Evolutionary conservation across 2,888 invertebrate genomes (phyloP).

Genomic region (Monopis laevigella): DNA sequence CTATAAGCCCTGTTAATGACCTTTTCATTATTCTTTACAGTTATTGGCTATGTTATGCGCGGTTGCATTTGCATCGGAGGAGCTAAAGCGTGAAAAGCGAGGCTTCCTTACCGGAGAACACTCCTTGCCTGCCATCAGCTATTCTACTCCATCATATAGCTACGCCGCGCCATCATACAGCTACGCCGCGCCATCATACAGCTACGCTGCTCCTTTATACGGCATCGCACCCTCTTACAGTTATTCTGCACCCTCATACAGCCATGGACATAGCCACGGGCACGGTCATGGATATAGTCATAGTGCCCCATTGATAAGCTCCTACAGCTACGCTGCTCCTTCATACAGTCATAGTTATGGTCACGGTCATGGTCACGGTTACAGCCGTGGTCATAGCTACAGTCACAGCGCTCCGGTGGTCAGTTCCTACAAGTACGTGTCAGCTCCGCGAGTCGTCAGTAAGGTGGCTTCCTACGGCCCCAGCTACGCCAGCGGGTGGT

Average conservation of each 20-base stretch:
- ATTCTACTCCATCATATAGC: conserved; percentile 1
- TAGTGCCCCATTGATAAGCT: too few species aligned
- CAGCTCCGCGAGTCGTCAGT: too few species aligned
- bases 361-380: background rate
- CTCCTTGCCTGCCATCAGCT: conserved; percentile 20
- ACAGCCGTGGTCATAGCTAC: background rate
- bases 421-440: too few species aligned
- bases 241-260: background rate
- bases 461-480: conserved; percentile 5
- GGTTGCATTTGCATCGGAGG: conserved; percentile 22
- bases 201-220: background rate
- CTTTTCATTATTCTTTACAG: too few species aligned
- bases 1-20: too few species aligned
- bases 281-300: background rate
- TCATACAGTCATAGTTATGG: too few species aligned
- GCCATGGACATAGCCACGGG: background rate
- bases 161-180: background rate
- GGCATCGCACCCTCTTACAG: background rate
- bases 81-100: conserved; percentile 24
- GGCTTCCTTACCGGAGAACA: conserved; percentile 20
- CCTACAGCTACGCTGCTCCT: background rate
- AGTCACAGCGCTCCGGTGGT: background rate
- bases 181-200: background rate
- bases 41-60: conserved; percentile 20
- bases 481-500: conserved; percentile 5